phyloP scores from a whole-genome alignment of 2,113 vertebrate species.

The Lamprologus callipterus region DNA sequence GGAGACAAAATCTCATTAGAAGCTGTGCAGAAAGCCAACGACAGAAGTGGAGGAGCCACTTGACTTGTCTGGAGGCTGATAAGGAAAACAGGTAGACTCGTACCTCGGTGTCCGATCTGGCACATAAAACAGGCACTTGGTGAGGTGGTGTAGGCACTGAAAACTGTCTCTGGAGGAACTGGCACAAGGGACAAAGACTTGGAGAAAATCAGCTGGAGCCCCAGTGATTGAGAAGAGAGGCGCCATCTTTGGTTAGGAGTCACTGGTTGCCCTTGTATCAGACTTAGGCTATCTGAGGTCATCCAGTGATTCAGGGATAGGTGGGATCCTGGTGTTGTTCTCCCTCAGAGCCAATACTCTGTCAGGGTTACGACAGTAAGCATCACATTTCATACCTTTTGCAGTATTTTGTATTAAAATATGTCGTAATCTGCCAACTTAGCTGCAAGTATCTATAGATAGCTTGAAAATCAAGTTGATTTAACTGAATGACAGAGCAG shows the following conservation, averaged over 20 bases:
- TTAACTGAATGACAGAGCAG: neutral
- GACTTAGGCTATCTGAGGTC: neutral
- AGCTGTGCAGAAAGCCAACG: neutral
- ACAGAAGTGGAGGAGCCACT: neutral
- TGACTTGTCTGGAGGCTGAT: neutral
- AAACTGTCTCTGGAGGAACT: neutral
- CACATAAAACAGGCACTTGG: accelerated
- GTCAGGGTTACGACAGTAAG: neutral
- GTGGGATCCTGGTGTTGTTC: neutral
- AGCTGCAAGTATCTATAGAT: neutral
- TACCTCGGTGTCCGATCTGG: neutral
- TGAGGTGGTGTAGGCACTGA: neutral
- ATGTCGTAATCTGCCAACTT: accelerated
- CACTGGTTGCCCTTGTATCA: neutral
- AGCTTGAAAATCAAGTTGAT: neutral
- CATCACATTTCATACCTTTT: neutral
- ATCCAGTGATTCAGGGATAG: neutral
- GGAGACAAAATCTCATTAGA: neutral
- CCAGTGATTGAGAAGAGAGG: neutral
- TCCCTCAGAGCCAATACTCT: neutral
- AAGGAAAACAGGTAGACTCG: neutral
- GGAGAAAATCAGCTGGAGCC: neutral
- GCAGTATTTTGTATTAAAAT: neutral
- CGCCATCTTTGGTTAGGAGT: neutral
- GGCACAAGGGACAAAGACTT: neutral